Base-by-base conservation (phyloP, 2,797 vertebrate genomes). In the Salmo trutta region DNA sequence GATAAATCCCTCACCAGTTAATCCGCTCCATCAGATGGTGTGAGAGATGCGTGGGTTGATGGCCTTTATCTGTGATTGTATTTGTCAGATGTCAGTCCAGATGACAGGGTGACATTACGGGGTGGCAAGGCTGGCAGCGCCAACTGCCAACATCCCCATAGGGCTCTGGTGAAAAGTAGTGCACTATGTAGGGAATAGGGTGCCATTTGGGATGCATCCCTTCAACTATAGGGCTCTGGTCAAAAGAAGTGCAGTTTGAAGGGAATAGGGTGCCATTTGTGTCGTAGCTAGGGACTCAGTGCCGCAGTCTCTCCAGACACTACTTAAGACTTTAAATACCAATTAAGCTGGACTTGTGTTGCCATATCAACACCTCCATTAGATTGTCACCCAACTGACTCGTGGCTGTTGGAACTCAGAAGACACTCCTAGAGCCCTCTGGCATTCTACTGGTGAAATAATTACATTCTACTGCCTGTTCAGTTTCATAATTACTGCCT, bases 401-500 rank as follows among this genome's bases (percentile, higher is more conserved):
- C 0, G 3, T 15, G 27, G 27, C 56, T 62, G 56, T n/a, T 5
- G n/a, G 19, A 62, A 62, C 56, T 56, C 54, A 2, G 56, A 62
- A 19, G 56, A 62, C 4, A 19, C n/a, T 62, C 56, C 56, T n/a
- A 59, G 77, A 85, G 79, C 83, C 90, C 87, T 81, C 81, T 84
- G 91, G 89, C 86, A 87, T 87, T 89, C 85, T 47, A 47, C 41
- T 87, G 81, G 86, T 84, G 15, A 83, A 93, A 92, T 92, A 90
- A 91, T 93, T 85, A 89, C 82, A 86, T 91, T 90, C 56, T 88
- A 87, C 84, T 47, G 6, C 83, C 80, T 78, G 84, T 47, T 47
- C 10, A 47, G 41, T 72, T 62, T 92, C 86, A 88, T 91, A 94
- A 93, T 94, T 91, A 89, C 83, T 79, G 86, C 79, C 82, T 88